Conservation (phyloP, 2,888 invertebrate species). For the Pinctada fucata region DNA sequence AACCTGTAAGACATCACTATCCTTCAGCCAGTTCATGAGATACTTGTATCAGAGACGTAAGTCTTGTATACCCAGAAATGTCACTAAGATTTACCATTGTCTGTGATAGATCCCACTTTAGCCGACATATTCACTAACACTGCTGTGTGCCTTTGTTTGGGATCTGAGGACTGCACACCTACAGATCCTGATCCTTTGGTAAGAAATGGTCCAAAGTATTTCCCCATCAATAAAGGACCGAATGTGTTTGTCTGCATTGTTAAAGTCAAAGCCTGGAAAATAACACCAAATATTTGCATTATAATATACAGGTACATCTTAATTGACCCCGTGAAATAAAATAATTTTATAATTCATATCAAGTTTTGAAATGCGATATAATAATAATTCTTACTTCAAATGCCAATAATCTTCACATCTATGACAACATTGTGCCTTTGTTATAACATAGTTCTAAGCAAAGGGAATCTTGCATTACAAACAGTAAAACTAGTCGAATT, state of each 20-base stretch:
- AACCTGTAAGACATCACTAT: no score
- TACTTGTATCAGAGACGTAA: no score
- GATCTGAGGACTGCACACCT: conserved; percentile 49
- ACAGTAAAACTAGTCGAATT: no score
- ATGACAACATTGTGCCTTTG: no score
- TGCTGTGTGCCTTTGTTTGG: conserved; percentile 49
- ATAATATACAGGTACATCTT: background rate
- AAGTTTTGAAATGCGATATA: no score
- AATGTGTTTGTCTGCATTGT: conserved; percentile 63
- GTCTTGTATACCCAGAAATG: no score
- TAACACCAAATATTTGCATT: background rate
- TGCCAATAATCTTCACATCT: no score
- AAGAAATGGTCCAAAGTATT: conserved; percentile 61
- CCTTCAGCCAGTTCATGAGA: no score
- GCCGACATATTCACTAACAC: conserved; percentile 70
- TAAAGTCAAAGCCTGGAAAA: conserved; percentile 54
- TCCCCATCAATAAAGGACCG: conserved; percentile 67
- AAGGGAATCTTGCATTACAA: no score
- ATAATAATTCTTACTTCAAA: no score
- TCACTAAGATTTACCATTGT: conserved; percentile 54
- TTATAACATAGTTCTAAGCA: no score
- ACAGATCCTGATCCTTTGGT: conserved; percentile 56
- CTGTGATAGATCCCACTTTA: conserved; percentile 66
- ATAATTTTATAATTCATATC: background rate
- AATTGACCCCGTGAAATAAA: background rate